Conservation (phyloP, 2,797 vertebrate genomes). For the Danio tinwini region DNA sequence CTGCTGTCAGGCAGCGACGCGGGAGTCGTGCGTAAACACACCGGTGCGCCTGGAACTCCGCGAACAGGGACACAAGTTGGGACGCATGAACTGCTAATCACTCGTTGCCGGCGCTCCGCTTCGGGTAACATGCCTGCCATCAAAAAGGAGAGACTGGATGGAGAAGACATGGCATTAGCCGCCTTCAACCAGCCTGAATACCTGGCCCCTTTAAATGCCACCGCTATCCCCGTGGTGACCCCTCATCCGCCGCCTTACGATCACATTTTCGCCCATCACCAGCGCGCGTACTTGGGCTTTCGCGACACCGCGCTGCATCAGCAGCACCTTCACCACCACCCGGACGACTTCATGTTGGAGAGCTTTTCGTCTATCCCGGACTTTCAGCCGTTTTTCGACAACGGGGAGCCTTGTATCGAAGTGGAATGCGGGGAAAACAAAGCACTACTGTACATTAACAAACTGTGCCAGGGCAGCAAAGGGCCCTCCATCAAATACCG, state of each 20-base stretch:
- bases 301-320: slow-evolving; percentile 83
- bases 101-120: slow-evolving; percentile 77
- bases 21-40: slow-evolving; percentile 78
- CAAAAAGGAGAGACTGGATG: slow-evolving; percentile 94
- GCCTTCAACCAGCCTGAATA: slow-evolving; percentile 92
- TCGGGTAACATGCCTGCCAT: slow-evolving; percentile 92
- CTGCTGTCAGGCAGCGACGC: slow-evolving; percentile 77
- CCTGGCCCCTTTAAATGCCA: slow-evolving; percentile 88
- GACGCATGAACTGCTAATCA: slow-evolving; percentile 74
- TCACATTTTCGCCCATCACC: slow-evolving; percentile 88
- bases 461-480: slow-evolving; percentile 97
- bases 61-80: slow-evolving; percentile 76
- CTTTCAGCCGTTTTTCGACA: slow-evolving; percentile 96
- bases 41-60: slow-evolving; percentile 78
- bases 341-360: slow-evolving; percentile 92
- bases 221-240: slow-evolving; percentile 88
- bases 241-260: slow-evolving; percentile 90
- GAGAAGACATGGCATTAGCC: slow-evolving; percentile 92
- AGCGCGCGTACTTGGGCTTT: slow-evolving; percentile 89
- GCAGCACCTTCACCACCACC: slow-evolving; percentile 85
- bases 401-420: slow-evolving; percentile 96
- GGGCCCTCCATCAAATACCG: slow-evolving; percentile 97
- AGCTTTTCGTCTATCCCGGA: slow-evolving; percentile 92
- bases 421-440: slow-evolving; percentile 98
- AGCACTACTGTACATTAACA: slow-evolving; percentile 95